Conservation (phyloP, 2,113 vertebrate genomes). For the Murina feae region DNA sequence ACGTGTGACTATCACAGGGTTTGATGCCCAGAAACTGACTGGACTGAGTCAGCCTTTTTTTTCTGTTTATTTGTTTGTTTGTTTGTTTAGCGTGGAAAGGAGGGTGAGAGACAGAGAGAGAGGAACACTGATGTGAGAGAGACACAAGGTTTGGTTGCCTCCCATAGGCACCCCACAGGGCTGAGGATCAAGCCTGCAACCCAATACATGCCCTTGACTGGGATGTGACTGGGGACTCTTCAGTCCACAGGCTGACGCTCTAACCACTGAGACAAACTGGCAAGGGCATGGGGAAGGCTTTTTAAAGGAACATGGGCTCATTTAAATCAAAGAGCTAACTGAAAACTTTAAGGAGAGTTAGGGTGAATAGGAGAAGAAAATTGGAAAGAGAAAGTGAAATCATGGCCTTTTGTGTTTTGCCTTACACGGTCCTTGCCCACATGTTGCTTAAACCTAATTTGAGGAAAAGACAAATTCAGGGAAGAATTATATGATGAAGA, state of each 20-base stretch:
- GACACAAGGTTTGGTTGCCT: too few species aligned
- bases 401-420: not conserved
- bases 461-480: not conserved
- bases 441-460: not conserved
- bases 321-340: conserved; percentile 34
- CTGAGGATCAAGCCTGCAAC: too few species aligned
- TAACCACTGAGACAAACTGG: too few species aligned
- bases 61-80: too few species aligned
- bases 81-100: too few species aligned
- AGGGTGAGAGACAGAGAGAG: too few species aligned
- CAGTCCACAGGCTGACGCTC: too few species aligned
- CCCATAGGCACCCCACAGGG: too few species aligned
- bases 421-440: not conserved
- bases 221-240: too few species aligned
- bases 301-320: not conserved
- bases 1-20: not conserved
- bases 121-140: too few species aligned
- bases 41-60: not conserved
- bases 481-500: conserved; percentile 18
- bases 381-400: not conserved
- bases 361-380: not conserved
- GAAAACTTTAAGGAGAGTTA: not conserved
- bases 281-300: not conserved
- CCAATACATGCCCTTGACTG: too few species aligned
- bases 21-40: conserved; percentile 22